Base-by-base conservation (phyloP, 2,888 invertebrate species). In the Lypha dubia region DNA sequence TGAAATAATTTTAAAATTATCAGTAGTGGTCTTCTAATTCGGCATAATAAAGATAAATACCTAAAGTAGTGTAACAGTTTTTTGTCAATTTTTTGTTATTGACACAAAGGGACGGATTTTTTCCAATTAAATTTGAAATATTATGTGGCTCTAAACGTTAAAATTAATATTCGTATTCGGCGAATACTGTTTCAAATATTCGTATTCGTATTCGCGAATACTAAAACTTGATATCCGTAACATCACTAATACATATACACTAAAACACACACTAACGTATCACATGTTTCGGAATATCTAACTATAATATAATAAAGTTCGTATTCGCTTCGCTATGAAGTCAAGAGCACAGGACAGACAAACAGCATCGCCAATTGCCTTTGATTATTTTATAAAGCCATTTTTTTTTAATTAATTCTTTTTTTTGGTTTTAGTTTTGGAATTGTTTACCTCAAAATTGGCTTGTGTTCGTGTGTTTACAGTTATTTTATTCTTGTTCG, bases 321-420 rank as follows among this genome's bases (percentile, higher is more conserved):
- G 79, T 70, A 20, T 68, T 49, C 53, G 38, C 41, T 15, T 70
- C 49, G 49, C 35, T 51, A 20, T 22, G 24, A 41, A 44, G 28
- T 9, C 20, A 41, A 22, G 28, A 11, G 20, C 20, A 44, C 22
- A n/a, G n/a, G 53, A 20, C 41, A n/a, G 44, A 32, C 65, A 28
- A 32, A 28, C 51, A 67, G 71, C 67, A 79, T 79, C 79, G 51
- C 35, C 65, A 60, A 46, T 67, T 67, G 68, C 38, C 44, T 83
- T 73, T 67, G 62, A 73, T 80, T 65, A 75, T 65, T 79, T 75
- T 70, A 68, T 74, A 68, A 71, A 84, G 60, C 53, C 38, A 71
- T 70, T 73, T 81, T 53, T 58, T 60, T 49, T 60, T 20, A 1
- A 49, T 62, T 7, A 15, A 2, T 17, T 63, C n/a, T n/a, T n/a